Evolutionary conservation across 2,113 vertebrate genomes (phyloP).

Genomic region (Trematocara stigmaticum): DNA sequence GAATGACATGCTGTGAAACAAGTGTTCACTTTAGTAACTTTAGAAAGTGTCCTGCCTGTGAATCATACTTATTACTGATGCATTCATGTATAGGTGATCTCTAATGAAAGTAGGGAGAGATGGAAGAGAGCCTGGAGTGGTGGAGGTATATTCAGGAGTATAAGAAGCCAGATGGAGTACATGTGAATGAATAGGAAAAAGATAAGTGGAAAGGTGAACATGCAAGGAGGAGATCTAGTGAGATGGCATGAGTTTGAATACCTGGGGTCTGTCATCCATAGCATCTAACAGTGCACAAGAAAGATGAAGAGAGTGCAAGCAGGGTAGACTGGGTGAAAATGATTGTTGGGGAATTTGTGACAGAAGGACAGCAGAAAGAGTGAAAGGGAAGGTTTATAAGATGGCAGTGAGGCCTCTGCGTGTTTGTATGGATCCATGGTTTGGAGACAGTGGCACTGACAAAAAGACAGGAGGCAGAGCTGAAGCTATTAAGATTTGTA

Average conservation of each 20-base stretch:
- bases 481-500: neutral
- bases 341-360: neutral
- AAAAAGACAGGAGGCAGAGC: neutral
- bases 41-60: neutral
- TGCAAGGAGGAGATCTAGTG: neutral
- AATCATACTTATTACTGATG: neutral
- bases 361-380: neutral
- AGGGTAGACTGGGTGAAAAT: neutral
- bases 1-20: neutral
- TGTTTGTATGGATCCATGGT: neutral
- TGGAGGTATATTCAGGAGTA: neutral
- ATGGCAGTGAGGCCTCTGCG: neutral
- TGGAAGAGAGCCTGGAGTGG: neutral
- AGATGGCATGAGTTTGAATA: neutral
- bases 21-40: neutral
- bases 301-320: neutral
- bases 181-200: neutral
- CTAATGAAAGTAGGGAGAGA: neutral
- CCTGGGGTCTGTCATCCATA: neutral
- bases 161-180: neutral
- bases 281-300: neutral
- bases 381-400: neutral
- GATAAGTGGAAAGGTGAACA: neutral
- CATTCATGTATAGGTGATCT: neutral
- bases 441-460: neutral